A percentile compares a stretch with the other conserved stretches of the same genome.
phyloP scores from a whole-genome alignment of 1,140 invertebrate species.

The Cephus cinctus region DNA sequence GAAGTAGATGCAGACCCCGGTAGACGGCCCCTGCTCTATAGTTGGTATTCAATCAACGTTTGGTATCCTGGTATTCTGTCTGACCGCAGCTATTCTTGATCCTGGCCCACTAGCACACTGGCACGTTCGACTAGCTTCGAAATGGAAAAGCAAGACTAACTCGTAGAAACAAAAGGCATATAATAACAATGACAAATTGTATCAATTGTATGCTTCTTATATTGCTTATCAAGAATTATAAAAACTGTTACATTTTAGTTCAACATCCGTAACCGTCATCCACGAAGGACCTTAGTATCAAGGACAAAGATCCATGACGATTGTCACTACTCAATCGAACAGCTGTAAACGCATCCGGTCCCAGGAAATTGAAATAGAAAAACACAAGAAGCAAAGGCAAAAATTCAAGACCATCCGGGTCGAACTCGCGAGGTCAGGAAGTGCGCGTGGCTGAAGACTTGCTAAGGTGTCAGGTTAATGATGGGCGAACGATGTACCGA shows the following conservation, averaged over 20 bases:
- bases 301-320: neutral
- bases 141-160: neutral
- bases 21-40: no score
- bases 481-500: neutral
- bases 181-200: neutral
- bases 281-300: neutral
- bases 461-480: no score
- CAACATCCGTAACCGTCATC: no score
- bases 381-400: neutral
- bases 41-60: no score
- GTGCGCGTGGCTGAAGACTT: no score
- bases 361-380: neutral
- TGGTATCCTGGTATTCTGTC: slow-evolving; percentile 18
- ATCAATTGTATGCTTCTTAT: neutral
- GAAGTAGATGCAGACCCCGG: no score
- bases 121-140: neutral
- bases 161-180: neutral
- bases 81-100: slow-evolving; percentile 25
- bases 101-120: slow-evolving; percentile 20
- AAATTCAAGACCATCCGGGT: neutral
- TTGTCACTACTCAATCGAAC: neutral
- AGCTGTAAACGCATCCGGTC: neutral
- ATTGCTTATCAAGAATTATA: neutral
- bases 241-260: neutral
- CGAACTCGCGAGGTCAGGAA: no score